Percentiles rank a stretch among this genome's conserved stretches.
phyloP scores from a whole-genome alignment of 2,113 vertebrate genomes.

The Formicarius rufipectus region DNA sequence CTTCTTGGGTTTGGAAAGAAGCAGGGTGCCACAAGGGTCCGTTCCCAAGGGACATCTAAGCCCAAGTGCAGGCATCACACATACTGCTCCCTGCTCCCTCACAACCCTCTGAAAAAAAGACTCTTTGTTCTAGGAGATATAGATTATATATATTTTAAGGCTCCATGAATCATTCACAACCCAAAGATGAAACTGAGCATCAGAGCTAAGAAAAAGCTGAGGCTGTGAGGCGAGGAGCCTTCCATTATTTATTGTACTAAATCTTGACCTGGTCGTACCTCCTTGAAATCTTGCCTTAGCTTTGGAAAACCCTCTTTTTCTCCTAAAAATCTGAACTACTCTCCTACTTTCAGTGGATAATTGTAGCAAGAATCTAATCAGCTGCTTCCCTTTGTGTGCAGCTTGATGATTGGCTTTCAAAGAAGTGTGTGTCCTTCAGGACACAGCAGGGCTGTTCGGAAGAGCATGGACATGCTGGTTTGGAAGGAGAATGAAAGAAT shows the following conservation, averaged over 20 bases:
- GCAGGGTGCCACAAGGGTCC: not conserved
- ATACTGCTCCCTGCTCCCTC: not conserved
- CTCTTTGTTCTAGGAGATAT: slow-evolving; percentile 64
- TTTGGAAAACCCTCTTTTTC: not conserved
- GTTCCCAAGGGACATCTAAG: slow-evolving; percentile 33
- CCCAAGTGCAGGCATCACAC: not conserved
- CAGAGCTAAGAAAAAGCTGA: slow-evolving; percentile 24
- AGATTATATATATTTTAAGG: slow-evolving; percentile 70
- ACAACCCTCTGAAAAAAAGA: slow-evolving; percentile 52
- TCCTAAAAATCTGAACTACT: not conserved
- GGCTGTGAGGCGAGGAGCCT: not conserved
- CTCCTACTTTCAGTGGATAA: not conserved
- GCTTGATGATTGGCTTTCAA: not conserved
- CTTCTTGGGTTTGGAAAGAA: slow-evolving; percentile 65
- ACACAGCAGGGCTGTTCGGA: not conserved
- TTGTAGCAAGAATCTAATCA: not conserved
- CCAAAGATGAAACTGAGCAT: slow-evolving; percentile 54
- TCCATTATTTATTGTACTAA: slow-evolving; percentile 49
- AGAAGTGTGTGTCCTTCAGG: not conserved
- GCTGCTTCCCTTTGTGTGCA: not conserved
- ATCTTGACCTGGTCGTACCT: slow-evolving; percentile 14
- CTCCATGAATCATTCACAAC: slow-evolving; percentile 74
- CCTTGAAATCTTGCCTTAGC: not conserved
- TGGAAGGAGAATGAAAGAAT: not conserved
- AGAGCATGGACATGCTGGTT: not conserved